These are phyloP conservation scores for Odontomachus brunneus DNA, from an alignment of 1,140 invertebrate species.

Conservation along the genomic window DNA sequence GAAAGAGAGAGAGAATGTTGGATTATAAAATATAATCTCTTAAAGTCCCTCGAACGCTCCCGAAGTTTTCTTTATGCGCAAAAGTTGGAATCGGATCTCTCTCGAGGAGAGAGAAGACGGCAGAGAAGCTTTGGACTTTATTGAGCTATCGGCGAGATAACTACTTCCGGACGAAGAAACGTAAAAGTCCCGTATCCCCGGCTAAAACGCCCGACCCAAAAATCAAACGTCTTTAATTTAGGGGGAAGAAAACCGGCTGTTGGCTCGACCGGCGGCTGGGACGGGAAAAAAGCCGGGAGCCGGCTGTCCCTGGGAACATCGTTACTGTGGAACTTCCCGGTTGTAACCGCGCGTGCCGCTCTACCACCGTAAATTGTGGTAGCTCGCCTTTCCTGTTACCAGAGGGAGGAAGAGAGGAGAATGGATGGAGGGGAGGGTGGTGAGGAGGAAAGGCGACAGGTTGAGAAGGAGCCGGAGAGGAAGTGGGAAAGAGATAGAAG, in stretches of 20 bases:
- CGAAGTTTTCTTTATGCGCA: slow-evolving; percentile 57
- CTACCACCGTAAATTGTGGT: slow-evolving; percentile 32
- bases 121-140: slow-evolving; percentile 36
- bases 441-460: no score
- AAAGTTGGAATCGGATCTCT: slow-evolving; percentile 53
- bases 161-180: slow-evolving; percentile 52
- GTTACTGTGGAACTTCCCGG: slow-evolving; percentile 44
- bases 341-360: slow-evolving; percentile 7
- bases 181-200: slow-evolving; percentile 53
- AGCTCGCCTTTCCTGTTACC: slow-evolving; percentile 41
- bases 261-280: background rate
- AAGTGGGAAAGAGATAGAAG: slow-evolving; percentile 3
- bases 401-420: no score
- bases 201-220: slow-evolving; percentile 24
- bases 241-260: slow-evolving; percentile 20
- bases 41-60: slow-evolving; percentile 25
- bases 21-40: slow-evolving; percentile 62
- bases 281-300: background rate
- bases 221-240: slow-evolving; percentile 61
- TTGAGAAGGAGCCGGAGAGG: no score
- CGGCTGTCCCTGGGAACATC: slow-evolving; percentile 46
- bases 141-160: slow-evolving; percentile 55
- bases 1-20: slow-evolving; percentile 22
- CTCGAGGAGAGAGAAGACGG: background rate
- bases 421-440: no score